Evolutionary conservation across 2,113 vertebrate species (phyloP).

Genomic region (Scatophagus argus): DNA sequence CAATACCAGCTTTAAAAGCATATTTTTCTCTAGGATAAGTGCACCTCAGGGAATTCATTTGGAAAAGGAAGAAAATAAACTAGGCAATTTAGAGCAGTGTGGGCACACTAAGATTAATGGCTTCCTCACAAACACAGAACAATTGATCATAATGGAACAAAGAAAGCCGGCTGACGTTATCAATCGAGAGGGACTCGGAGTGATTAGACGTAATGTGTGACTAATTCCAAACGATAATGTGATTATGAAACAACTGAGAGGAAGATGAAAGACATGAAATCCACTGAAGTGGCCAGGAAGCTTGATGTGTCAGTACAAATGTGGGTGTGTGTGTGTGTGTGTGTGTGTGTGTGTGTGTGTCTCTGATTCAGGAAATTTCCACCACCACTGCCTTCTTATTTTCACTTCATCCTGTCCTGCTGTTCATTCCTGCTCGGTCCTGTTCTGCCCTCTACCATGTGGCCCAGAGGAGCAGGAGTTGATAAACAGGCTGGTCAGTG

Average conservation of each 20-base stretch:
- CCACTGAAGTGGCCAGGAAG: neutral
- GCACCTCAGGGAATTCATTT: constrained; percentile 67
- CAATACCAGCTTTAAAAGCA: constrained; percentile 55
- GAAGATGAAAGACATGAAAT: constrained; percentile 39
- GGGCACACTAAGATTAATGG: constrained; percentile 71
- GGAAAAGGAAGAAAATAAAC: constrained; percentile 54
- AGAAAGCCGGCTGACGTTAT: constrained; percentile 37
- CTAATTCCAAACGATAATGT: constrained; percentile 27
- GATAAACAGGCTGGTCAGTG: constrained; percentile 49
- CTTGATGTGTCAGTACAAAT: constrained; percentile 13
- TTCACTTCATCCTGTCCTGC: constrained; percentile 5
- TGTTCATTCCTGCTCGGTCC: constrained; percentile 31
- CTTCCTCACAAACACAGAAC: constrained; percentile 56
- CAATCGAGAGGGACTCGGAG: constrained; percentile 19
- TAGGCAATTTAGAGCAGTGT: constrained; percentile 63
- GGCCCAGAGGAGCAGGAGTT: constrained; percentile 43
- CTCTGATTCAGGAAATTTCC: constrained; percentile 39
- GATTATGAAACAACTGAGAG: constrained; percentile 43
- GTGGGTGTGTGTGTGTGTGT: too few relatives aligned
- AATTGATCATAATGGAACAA: constrained; percentile 69
- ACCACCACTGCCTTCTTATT: constrained; percentile 31
- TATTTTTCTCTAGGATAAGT: constrained; percentile 43
- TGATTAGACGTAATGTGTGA: constrained; percentile 39
- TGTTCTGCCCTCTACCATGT: constrained; percentile 32
- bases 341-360: too few relatives aligned